Conservation (phyloP, 2,113 vertebrate genomes). For the Rousettus leschenaultii region DNA sequence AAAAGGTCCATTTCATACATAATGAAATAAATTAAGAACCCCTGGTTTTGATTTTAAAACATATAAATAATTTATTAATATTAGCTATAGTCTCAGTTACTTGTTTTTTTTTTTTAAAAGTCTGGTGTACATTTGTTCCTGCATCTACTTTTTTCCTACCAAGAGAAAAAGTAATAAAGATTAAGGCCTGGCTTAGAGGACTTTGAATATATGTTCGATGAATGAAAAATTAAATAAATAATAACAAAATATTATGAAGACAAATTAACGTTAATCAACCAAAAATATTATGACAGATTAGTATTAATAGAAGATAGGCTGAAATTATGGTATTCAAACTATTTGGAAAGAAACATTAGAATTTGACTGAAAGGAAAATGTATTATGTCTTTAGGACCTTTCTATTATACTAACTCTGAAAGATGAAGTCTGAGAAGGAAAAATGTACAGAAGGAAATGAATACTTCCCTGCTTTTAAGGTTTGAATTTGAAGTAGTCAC, state of each 20-base stretch:
- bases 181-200: not conserved
- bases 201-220: not conserved
- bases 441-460: not conserved
- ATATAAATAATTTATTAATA: not conserved
- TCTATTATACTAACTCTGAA: not conserved
- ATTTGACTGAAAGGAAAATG: not conserved
- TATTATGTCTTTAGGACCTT: not conserved
- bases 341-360: not conserved
- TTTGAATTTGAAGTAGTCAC: not conserved
- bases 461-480: not conserved
- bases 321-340: not conserved
- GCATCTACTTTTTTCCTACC: not conserved
- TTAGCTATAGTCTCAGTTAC: not conserved
- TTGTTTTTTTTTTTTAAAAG: not conserved
- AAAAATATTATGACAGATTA: not conserved
- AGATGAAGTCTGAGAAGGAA: not conserved
- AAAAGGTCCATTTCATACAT: not conserved
- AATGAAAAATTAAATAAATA: not conserved
- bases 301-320: not conserved
- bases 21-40: not conserved
- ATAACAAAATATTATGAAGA: not conserved
- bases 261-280: not conserved
- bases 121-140: not conserved
- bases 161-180: not conserved
- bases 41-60: not conserved